phyloP scores from a whole-genome alignment of 1,140 invertebrate species.

The Pogonognathellus flavescens region DNA sequence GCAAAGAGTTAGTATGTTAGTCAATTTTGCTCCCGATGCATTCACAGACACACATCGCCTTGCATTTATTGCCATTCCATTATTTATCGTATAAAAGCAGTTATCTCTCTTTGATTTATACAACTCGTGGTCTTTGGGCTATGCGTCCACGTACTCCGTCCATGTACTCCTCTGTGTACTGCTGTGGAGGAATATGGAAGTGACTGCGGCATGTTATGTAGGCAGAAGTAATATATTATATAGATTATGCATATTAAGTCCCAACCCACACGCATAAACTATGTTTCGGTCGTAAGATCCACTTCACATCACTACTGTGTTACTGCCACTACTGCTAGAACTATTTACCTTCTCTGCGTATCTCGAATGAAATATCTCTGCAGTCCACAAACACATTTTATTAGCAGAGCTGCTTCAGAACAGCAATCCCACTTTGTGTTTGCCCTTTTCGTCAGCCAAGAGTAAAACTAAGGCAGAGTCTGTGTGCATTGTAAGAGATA shows the following conservation, averaged over 20 bases:
- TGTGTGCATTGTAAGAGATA: background rate
- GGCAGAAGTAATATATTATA: background rate
- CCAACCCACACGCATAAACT: slow-evolving; percentile 44
- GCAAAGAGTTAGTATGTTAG: slow-evolving; percentile 57
- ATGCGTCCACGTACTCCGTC: too few relatives aligned
- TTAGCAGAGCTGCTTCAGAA: background rate
- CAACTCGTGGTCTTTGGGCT: background rate
- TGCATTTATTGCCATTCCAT: slow-evolving; percentile 39
- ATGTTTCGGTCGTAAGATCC: slow-evolving; percentile 25
- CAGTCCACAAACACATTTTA: too few relatives aligned
- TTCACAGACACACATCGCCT: background rate
- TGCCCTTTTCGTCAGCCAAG: background rate
- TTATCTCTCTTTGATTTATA: background rate
- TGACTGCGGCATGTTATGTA: slow-evolving; percentile 14
- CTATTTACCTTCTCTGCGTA: too few relatives aligned
- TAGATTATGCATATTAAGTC: slow-evolving; percentile 34
- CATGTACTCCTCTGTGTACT: too few relatives aligned
- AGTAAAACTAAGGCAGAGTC: background rate
- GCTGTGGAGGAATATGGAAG: slow-evolving; percentile 22
- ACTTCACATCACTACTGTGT: slow-evolving; percentile 26
- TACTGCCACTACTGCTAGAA: background rate
- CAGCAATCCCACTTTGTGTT: background rate
- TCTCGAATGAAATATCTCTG: background rate
- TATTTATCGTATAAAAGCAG: slow-evolving; percentile 24
- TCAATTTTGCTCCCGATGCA: slow-evolving; percentile 37